Percentiles rank a stretch among this genome's conserved stretches.
Conservation (phyloP, 2,888 invertebrate species). For the Alitta virens region DNA sequence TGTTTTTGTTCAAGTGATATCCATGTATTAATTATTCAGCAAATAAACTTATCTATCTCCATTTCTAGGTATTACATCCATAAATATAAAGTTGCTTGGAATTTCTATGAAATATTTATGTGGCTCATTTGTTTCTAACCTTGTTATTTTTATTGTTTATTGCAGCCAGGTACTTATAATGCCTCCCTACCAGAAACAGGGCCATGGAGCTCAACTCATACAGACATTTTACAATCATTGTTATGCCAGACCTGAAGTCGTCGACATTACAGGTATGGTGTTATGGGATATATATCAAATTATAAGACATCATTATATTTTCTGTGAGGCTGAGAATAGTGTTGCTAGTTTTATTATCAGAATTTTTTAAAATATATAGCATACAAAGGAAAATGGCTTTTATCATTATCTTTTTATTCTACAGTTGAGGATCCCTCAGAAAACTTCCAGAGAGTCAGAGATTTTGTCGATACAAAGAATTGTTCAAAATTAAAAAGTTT, state of each 20-base stretch:
- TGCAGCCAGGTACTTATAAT: slow-evolving; percentile 83
- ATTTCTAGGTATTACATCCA: not conserved
- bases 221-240: slow-evolving; percentile 65
- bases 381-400: too few species aligned
- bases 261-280: slow-evolving; percentile 73
- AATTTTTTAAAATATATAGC: too few species aligned
- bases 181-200: slow-evolving; percentile 85
- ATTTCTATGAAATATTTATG: not conserved
- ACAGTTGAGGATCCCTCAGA: slow-evolving; percentile 93
- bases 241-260: slow-evolving; percentile 61
- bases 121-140: slow-evolving; percentile 7
- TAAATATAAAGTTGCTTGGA: not conserved
- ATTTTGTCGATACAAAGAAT: slow-evolving; percentile 80
- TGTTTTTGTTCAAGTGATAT: too few species aligned
- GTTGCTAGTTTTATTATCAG: not conserved
- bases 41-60: too few species aligned
- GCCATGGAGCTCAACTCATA: slow-evolving; percentile 79
- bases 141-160: too few species aligned
- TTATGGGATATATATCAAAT: too few species aligned
- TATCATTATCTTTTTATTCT: slow-evolving; percentile 34
- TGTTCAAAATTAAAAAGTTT: slow-evolving; percentile 73
- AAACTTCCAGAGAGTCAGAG: slow-evolving; percentile 83
- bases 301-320: not conserved
- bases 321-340: too few species aligned
- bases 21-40: too few species aligned